phyloP scores from a whole-genome alignment of 1,140 invertebrate species.

The Aphaenogaster ashmeadi region DNA sequence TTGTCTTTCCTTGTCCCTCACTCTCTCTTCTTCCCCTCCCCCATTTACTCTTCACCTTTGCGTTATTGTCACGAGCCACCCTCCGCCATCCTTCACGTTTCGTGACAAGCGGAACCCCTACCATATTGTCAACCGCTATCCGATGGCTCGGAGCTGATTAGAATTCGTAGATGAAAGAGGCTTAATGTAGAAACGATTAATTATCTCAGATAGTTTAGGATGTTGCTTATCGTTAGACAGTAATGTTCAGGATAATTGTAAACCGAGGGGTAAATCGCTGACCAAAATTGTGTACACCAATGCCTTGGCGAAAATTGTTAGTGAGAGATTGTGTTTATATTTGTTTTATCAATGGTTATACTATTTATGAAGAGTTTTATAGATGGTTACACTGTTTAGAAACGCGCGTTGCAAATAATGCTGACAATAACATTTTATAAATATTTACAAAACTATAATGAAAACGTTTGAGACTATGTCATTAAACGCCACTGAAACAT shows the following conservation, averaged over 20 bases:
- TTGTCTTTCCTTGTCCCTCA: not conserved
- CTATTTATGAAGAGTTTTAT: too few species aligned
- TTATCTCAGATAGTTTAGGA: not conserved
- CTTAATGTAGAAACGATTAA: conserved; percentile 18
- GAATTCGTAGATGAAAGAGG: conserved; percentile 59
- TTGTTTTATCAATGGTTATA: too few species aligned
- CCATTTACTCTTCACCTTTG: conserved; percentile 11
- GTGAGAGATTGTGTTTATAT: too few species aligned
- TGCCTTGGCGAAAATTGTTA: too few species aligned
- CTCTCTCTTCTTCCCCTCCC: not conserved
- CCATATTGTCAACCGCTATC: conserved; percentile 30
- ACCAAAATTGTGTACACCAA: too few species aligned
- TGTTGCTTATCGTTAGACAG: not conserved
- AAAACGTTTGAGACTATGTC: too few species aligned
- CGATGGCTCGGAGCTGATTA: conserved; percentile 67
- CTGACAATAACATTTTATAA: too few species aligned
- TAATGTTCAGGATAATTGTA: not conserved
- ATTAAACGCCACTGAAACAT: too few species aligned
- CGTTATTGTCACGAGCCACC: conserved; percentile 33
- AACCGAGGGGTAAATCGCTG: too few species aligned
- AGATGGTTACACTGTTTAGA: too few species aligned
- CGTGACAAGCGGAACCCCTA: conserved; percentile 44
- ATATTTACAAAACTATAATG: too few species aligned
- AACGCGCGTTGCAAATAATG: too few species aligned
- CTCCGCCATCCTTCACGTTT: conserved; percentile 47